Evolutionary conservation across 2,888 invertebrate species (phyloP), one percentile per base, ranked within the genome.

Genomic region (Coleophora deauratella): DNA sequence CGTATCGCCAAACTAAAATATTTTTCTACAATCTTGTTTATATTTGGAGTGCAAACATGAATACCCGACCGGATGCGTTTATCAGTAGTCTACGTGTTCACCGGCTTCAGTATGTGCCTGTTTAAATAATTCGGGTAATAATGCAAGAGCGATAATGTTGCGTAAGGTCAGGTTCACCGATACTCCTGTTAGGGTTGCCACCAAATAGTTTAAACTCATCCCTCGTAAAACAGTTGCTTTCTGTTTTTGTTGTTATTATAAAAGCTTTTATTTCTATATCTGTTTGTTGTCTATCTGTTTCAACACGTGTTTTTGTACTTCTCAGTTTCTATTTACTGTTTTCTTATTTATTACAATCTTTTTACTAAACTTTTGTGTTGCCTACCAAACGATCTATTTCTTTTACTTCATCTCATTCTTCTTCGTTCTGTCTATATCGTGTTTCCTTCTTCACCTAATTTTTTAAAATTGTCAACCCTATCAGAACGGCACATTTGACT

Each of bases 161-260:
- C 51, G 76, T 60, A 69, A 79, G 82, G 82, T 81, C 79, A 77
- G 79, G 77, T 60, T 62, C 66, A 54, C 56, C 51, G 45, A 36
- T 44, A 42, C 42, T n/a, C n/a, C n/a, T 37, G 12, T 15, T 42
- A 38, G 42, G 42, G 42, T 33, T 42, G 42, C 1, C 8, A 10
- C 8, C 7, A 9, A 13, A 9, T 2, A 14, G 13, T 21, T 21
- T 35, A n/a, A n/a, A n/a, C n/a, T n/a, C n/a, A n/a, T n/a, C n/a
- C n/a, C n/a, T n/a, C n/a, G n/a, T n/a, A n/a, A n/a, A n/a, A n/a
- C n/a, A n/a, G n/a, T n/a, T n/a, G n/a, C n/a, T n/a, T n/a, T n/a
- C n/a, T n/a, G n/a, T n/a, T n/a, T n/a, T n/a, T n/a, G n/a, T n/a
- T n/a, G n/a, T n/a, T n/a, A n/a, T n/a, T n/a, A n/a, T n/a, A n/a